phyloP scores from a whole-genome alignment of 2,797 vertebrate species.

The Acridotheres tristis region DNA sequence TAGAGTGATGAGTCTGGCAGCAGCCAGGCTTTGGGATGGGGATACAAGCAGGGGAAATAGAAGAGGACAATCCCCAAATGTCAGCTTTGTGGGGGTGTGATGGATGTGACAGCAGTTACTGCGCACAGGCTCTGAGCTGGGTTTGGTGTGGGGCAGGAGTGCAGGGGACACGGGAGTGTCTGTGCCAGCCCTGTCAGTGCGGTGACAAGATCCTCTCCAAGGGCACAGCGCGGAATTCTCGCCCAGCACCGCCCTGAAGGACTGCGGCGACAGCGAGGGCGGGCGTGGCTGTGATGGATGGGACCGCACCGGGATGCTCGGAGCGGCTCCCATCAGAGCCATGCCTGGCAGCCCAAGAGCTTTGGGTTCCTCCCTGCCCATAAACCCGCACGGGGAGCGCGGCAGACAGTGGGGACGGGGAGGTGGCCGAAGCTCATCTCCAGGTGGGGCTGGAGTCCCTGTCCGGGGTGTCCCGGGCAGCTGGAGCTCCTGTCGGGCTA shows the following conservation, averaged over 20 bases:
- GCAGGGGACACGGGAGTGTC: not conserved
- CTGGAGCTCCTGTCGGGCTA: not conserved
- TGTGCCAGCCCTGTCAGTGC: rapidly evolving
- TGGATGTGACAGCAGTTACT: not conserved
- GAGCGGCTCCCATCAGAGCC: not conserved
- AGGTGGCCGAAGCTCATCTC: not conserved
- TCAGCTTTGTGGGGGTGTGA: not conserved
- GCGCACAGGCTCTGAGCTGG: not conserved
- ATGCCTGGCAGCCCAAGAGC: too few species aligned
- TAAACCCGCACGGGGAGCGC: not conserved
- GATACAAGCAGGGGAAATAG: not conserved
- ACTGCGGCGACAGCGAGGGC: rapidly evolving
- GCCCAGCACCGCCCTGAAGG: not conserved
- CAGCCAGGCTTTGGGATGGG: not conserved
- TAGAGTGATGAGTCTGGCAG: not conserved
- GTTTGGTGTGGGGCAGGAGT: not conserved
- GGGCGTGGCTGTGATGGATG: not conserved
- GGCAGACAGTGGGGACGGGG: rapidly evolving
- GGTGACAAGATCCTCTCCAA: not conserved
- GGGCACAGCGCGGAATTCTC: not conserved
- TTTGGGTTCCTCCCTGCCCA: not conserved
- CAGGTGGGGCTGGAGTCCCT: not conserved
- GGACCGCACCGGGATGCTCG: not conserved
- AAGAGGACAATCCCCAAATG: not conserved
- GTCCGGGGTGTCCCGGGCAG: not conserved